These are phyloP conservation scores for Larimichthys crocea DNA, from an alignment of 2,113 vertebrate genomes.

Conservation along the genomic window DNA sequence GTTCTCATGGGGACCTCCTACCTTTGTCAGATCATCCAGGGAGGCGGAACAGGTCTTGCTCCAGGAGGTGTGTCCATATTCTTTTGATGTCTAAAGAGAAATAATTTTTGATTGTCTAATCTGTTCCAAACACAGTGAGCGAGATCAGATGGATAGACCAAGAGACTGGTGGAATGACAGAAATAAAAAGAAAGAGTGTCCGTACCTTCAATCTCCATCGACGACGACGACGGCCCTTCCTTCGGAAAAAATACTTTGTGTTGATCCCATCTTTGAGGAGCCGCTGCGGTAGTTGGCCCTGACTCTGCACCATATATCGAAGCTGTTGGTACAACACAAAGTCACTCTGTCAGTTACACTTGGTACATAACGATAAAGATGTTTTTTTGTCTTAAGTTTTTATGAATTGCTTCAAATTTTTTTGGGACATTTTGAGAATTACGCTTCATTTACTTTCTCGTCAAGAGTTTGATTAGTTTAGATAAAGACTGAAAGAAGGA, in stretches of 20 bases:
- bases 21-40: not conserved
- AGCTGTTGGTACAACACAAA: too few species aligned
- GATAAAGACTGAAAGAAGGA: too few species aligned
- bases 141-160: not conserved
- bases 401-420: too few species aligned
- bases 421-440: too few species aligned
- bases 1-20: not conserved
- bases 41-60: not conserved
- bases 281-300: too few species aligned
- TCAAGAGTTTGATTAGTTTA: too few species aligned
- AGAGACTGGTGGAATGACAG: not conserved
- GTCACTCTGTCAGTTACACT: too few species aligned
- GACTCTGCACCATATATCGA: too few species aligned
- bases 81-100: not conserved
- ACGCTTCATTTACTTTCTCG: too few species aligned
- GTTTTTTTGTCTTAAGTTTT: too few species aligned
- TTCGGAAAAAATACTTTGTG: not conserved
- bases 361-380: too few species aligned
- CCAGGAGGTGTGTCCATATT: not conserved
- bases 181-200: not conserved
- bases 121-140: not conserved
- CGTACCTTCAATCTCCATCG: constrained; percentile 12
- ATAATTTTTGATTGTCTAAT: not conserved
- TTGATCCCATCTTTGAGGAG: not conserved
- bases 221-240: too few species aligned